phyloP scores from a whole-genome alignment of 1,140 invertebrate genomes.

The Cherax destructor region DNA sequence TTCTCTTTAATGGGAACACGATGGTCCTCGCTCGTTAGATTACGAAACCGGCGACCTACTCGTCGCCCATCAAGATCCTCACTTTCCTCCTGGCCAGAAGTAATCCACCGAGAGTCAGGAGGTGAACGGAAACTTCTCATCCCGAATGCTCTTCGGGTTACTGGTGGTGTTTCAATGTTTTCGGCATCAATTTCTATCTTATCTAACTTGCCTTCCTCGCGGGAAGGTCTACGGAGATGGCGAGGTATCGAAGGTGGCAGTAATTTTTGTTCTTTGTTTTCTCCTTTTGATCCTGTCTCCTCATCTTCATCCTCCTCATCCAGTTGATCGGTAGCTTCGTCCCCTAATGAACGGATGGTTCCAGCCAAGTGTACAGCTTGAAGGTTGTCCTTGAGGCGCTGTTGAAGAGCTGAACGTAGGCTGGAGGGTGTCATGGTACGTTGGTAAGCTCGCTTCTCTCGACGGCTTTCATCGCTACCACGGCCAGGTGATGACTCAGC shows the following conservation, averaged over 20 bases:
- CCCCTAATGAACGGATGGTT: conserved; percentile 71
- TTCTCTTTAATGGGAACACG: conserved; percentile 41
- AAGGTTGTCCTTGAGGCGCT: conserved; percentile 72
- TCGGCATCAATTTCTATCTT: conserved; percentile 92
- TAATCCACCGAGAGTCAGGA: conserved; percentile 15
- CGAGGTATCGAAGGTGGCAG: conserved; percentile 75
- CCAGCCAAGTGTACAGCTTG: conserved; percentile 71
- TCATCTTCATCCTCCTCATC: conserved; percentile 53
- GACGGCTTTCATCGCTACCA: neutral
- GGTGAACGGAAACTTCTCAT: conserved; percentile 71
- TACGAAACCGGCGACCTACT: conserved; percentile 49
- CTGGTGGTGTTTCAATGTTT: conserved; percentile 92
- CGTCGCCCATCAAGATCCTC: conserved; percentile 51
- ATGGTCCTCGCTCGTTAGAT: conserved; percentile 63
- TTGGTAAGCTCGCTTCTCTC: conserved; percentile 72
- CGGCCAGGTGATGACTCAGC: conserved; percentile 3
- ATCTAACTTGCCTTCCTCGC: conserved; percentile 77
- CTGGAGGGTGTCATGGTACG: conserved; percentile 72
- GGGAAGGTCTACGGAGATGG: conserved; percentile 72
- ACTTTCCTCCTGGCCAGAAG: conserved; percentile 27
- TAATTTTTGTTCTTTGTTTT: conserved; percentile 35
- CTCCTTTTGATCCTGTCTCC: conserved; percentile 25
- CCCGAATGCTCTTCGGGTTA: conserved; percentile 83
- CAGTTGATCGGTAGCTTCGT: conserved; percentile 21
- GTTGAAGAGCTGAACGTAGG: conserved; percentile 71